Evolutionary conservation across 2,113 vertebrate genomes (phyloP).

Genomic region (Arvicanthis niloticus): DNA sequence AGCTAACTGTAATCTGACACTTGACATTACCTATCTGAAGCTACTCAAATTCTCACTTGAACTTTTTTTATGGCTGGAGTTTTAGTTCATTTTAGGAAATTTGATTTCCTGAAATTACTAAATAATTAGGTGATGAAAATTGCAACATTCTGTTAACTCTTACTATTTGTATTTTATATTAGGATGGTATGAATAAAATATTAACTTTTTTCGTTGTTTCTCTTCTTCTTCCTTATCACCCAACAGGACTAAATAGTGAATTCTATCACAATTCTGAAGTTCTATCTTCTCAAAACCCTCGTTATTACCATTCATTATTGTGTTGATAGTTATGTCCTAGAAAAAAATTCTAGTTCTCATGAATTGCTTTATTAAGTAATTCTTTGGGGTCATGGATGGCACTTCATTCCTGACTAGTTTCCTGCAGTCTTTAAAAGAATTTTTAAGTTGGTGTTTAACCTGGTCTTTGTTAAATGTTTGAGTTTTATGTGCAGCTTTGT

Average conservation of each 20-base stretch:
- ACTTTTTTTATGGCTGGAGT: conserved; percentile 34
- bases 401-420: conserved; percentile 9
- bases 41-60: conserved; percentile 43
- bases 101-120: conserved; percentile 33
- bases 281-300: not conserved
- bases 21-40: not conserved
- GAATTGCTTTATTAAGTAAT: conserved; percentile 47
- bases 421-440: not conserved
- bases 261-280: not conserved
- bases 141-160: not conserved
- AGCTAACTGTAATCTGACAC: not conserved
- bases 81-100: not conserved
- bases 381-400: not conserved
- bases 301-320: conserved; percentile 46
- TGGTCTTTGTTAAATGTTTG: not conserved
- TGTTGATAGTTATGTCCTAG: conserved; percentile 32
- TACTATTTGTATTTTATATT: not conserved
- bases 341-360: conserved; percentile 41
- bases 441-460: not conserved
- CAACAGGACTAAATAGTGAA: conserved; percentile 10
- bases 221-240: not conserved
- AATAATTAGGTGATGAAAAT: conserved; percentile 58
- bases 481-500: conserved; percentile 20
- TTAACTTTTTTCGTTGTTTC: not conserved
- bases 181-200: not conserved